phyloP scores from a whole-genome alignment of 1,140 invertebrate genomes.

The Eubasilissa regina region DNA sequence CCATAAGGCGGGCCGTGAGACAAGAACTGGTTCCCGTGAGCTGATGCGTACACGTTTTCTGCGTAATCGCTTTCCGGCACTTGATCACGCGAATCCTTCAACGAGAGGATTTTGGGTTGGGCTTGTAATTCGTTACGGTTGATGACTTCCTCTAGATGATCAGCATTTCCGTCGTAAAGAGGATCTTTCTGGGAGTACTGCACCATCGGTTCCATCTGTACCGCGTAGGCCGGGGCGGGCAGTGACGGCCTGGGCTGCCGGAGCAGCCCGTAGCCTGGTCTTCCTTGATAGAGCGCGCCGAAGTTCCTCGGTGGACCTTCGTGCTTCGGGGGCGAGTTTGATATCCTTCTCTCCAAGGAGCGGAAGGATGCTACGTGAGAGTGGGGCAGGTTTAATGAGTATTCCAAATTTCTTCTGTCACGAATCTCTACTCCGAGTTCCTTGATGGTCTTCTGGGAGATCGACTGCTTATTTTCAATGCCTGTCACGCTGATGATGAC shows the following conservation, averaged over 20 bases:
- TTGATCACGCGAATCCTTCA: constrained; percentile 71
- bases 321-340: constrained; percentile 60
- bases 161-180: constrained; percentile 75
- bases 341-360: constrained; percentile 67
- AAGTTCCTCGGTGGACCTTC: constrained; percentile 57
- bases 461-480: constrained; percentile 68
- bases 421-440: constrained; percentile 68
- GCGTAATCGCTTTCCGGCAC: constrained; percentile 66
- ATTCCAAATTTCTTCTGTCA: constrained; percentile 73
- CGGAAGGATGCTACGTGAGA: constrained; percentile 71
- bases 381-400: constrained; percentile 71
- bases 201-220: constrained; percentile 85
- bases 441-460: constrained; percentile 70
- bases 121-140: constrained; percentile 71
- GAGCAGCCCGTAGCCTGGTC: constrained; percentile 62
- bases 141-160: constrained; percentile 67
- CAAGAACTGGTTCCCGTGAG: constrained; percentile 63
- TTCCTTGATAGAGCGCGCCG: constrained; percentile 61
- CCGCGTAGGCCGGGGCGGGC: constrained; percentile 79
- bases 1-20: constrained; percentile 69
- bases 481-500: constrained; percentile 67
- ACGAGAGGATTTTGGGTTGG: constrained; percentile 71
- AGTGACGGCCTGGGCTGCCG: constrained; percentile 70
- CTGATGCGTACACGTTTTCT: constrained; percentile 67
- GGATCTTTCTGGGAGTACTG: constrained; percentile 86